phyloP scores from a whole-genome alignment of 2,888 invertebrate genomes.

The Tetropium fuscum region DNA sequence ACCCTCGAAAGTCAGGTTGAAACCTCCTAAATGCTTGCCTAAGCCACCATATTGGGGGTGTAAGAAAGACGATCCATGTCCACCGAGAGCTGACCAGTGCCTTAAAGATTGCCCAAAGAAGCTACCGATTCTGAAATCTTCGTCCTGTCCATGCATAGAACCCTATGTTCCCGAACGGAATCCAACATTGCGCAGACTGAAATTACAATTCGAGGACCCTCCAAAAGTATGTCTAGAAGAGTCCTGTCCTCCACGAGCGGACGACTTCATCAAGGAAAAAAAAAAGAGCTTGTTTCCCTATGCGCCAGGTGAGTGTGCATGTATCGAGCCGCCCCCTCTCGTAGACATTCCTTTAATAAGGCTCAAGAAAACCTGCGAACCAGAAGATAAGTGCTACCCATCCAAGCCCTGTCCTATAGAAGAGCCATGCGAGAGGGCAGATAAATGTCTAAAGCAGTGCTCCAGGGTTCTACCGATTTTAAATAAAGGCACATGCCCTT shows the following conservation, averaged over 20 bases:
- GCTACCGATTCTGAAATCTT: constrained; percentile 37
- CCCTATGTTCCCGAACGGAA: constrained; percentile 25
- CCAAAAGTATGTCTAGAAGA: constrained; percentile 35
- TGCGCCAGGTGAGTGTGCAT: constrained; percentile 37
- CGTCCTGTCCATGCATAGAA: constrained; percentile 43
- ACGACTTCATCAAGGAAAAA: constrained; percentile 27
- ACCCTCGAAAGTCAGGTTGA: constrained; percentile 35
- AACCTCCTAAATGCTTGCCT: constrained; percentile 27
- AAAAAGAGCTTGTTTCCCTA: constrained; percentile 32
- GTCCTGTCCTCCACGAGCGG: constrained; percentile 31
- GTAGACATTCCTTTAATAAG: constrained; percentile 37
- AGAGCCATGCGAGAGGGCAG: constrained; percentile 36
- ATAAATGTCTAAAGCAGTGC: constrained; percentile 32
- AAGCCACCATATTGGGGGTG: constrained; percentile 27
- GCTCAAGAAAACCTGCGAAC: constrained; percentile 33
- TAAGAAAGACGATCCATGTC: constrained; percentile 16
- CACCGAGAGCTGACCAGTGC: constrained; percentile 42
- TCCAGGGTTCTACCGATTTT: constrained; percentile 38
- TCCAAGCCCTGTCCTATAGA: constrained; percentile 10
- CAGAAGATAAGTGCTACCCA: constrained; percentile 24
- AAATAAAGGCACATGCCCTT: constrained; percentile 30
- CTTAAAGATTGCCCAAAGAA: constrained; percentile 34
- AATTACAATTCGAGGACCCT: constrained; percentile 43
- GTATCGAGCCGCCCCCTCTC: constrained; percentile 42
- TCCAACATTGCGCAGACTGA: constrained; percentile 40